Base-by-base conservation (phyloP, 2,797 vertebrate genomes). In the Lemur catta region DNA sequence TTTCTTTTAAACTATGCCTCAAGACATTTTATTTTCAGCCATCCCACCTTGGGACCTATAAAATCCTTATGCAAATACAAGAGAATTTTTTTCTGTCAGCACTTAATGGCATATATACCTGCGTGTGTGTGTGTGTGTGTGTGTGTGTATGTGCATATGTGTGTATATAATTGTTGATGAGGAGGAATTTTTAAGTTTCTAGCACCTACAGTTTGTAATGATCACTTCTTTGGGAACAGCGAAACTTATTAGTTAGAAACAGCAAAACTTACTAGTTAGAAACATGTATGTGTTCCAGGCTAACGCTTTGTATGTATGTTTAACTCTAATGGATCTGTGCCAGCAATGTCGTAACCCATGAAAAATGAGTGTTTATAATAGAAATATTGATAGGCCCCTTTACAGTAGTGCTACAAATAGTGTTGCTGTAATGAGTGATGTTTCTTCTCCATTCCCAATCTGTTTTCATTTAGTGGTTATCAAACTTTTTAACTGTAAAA, bases 401-500 rank as follows among this genome's bases (percentile, higher is more conserved):
- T 91, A 84, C 94, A 84, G 7, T 41, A 48, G 84, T 52, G 75
- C 59, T 57, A 24, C 26, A 84, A 41, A 80, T 72, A 52, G 5
- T 91, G 9, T 81, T 96, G 67, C 57, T 91, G 0, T 87, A 81
- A 71, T 38, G 61, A 96, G 65, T 82, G 79, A 76, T 92, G 4
- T 92, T 89, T 52, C 22, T 95, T 97, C 92, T 71, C 5, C 22
- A n/a, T 94, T 95, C 41, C 84, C n/a, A 63, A 69, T 65, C 9
- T 84, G 7, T 94, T 94, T 95, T 35, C 57, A 87, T 95, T 80
- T 94, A 46, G 89, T 93, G 43, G 30, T 50, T 55, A 46, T 93
- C 76, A 81, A 72, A 84, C 52, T 59, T 96, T 63, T n/a, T 96
- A 96, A 78, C 30, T 95, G 7, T 95, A 87, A 26, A 94, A 50